phyloP scores from a whole-genome alignment of 1,140 invertebrate genomes.

The Paraescarpia echinospica region DNA sequence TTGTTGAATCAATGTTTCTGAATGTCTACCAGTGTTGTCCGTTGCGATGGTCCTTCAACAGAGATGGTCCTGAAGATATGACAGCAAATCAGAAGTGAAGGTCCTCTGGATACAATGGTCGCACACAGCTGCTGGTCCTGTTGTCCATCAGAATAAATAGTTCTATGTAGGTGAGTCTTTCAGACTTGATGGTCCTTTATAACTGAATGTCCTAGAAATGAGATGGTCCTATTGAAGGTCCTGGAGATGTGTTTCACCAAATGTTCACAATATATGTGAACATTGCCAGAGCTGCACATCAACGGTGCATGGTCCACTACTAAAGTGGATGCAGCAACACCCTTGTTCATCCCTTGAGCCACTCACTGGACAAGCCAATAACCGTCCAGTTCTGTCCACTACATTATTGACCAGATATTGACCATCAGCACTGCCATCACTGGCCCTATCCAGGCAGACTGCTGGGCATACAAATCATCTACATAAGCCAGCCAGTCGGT shows the following conservation, averaged over 20 bases:
- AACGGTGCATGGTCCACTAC: background rate
- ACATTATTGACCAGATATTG: constrained; percentile 6
- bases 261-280: background rate
- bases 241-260: background rate
- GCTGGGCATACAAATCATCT: background rate
- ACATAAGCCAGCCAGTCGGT: background rate
- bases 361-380: background rate
- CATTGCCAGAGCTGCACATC: background rate
- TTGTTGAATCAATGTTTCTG: background rate
- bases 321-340: background rate
- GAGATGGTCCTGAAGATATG: background rate
- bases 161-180: background rate
- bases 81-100: background rate
- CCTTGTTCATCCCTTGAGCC: background rate
- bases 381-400: background rate
- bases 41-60: background rate
- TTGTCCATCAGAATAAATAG: too few relatives aligned
- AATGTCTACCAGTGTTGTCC: background rate
- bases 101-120: background rate
- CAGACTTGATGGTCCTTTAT: background rate
- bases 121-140: too few relatives aligned
- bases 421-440: background rate
- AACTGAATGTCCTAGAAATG: too few relatives aligned
- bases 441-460: background rate
- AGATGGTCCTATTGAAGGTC: background rate